Conservation (phyloP, 2,113 vertebrate genomes). For the Perca schrenkii region DNA sequence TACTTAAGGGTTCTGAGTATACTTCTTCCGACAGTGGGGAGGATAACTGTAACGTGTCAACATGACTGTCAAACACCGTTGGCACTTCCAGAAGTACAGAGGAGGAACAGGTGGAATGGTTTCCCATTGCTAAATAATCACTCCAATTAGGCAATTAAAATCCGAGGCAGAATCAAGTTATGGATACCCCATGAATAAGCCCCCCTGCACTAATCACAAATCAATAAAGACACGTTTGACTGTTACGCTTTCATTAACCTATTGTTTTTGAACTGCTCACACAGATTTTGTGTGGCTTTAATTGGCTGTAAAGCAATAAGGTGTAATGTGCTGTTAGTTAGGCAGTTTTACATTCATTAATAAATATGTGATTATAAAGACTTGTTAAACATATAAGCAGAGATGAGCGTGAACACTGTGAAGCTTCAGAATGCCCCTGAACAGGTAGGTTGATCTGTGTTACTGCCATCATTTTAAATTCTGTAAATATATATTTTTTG, state of each 20-base stretch:
- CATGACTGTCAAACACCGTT: slow-evolving; percentile 15
- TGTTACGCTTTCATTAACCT: slow-evolving; percentile 69
- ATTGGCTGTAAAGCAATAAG: slow-evolving; percentile 68
- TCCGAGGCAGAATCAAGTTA: slow-evolving; percentile 81
- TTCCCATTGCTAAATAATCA: slow-evolving; percentile 84
- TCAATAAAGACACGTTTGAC: slow-evolving; percentile 74
- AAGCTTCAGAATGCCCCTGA: neutral
- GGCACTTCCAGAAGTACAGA: slow-evolving; percentile 44
- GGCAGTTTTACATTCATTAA: slow-evolving; percentile 67
- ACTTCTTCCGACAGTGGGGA: neutral
- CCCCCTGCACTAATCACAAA: slow-evolving; percentile 79
- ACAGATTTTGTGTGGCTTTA: slow-evolving; percentile 57
- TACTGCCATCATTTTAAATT: neutral
- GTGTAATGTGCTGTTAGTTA: slow-evolving; percentile 50
- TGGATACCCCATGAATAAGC: slow-evolving; percentile 77
- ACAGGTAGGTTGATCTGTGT: neutral
- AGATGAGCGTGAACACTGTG: neutral
- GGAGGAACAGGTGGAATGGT: slow-evolving; percentile 78
- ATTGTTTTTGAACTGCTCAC: slow-evolving; percentile 63
- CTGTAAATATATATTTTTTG: neutral
- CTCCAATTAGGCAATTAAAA: slow-evolving; percentile 83
- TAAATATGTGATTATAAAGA: slow-evolving; percentile 53
- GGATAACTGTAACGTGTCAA: neutral
- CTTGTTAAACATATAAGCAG: slow-evolving; percentile 19
- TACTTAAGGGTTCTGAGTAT: neutral